Evolutionary conservation across 2,888 invertebrate species (phyloP).

Genomic region (Drosophila trichaetosa): DNA sequence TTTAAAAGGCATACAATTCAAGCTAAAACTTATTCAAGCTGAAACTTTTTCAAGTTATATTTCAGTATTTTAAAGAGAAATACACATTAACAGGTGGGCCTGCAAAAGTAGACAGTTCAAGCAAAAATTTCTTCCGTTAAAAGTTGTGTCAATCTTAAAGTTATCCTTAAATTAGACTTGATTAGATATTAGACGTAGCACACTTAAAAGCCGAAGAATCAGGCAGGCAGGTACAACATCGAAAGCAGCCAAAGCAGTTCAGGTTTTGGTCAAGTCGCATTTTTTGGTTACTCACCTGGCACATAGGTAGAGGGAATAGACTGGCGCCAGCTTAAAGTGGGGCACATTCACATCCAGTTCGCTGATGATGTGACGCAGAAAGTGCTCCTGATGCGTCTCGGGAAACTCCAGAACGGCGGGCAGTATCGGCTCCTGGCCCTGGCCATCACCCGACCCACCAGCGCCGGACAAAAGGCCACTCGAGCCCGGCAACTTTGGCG

Average conservation of each 20-base stretch:
- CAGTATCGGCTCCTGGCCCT: constrained; percentile 94
- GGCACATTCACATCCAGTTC: constrained; percentile 95
- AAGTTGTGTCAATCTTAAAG: neutral
- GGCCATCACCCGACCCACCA: constrained; percentile 82
- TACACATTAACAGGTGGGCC: neutral
- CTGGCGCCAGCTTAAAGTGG: constrained; percentile 97
- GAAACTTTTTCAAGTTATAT: neutral
- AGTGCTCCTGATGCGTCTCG: constrained; percentile 96
- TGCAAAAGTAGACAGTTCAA: neutral
- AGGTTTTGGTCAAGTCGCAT: neutral
- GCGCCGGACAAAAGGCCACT: constrained; percentile 61
- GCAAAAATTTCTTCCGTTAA: neutral
- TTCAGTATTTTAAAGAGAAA: neutral
- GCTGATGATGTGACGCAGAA: constrained; percentile 94
- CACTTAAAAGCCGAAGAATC: neutral
- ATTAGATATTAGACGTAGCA: neutral
- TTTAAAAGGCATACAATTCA: neutral
- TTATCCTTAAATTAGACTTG: neutral
- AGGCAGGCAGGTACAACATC: constrained; percentile 29
- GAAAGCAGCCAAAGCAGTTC: constrained; percentile 11
- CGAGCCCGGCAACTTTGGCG: constrained; percentile 80
- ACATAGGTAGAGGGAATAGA: constrained; percentile 97
- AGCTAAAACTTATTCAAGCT: neutral
- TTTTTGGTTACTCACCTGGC: constrained; percentile 87
- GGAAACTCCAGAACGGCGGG: constrained; percentile 98